phyloP scores from a whole-genome alignment of 92 coral and sea anemone species.

The Palythoa grandiflora region DNA sequence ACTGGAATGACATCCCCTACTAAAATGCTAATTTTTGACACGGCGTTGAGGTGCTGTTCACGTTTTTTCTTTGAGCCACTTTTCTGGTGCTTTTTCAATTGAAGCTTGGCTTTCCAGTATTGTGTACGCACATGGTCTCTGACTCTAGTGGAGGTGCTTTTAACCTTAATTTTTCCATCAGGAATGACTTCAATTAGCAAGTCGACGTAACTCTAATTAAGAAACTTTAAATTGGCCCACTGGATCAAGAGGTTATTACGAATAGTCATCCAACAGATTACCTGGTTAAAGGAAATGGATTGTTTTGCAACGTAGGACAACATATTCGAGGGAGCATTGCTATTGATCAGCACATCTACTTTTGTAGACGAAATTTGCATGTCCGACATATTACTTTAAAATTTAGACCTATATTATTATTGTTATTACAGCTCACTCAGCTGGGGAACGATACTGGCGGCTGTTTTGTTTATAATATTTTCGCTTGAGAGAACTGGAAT shows the following conservation, averaged over 20 bases:
- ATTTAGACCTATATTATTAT: neutral
- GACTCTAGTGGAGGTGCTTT: constrained; percentile 39
- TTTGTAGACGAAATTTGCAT: constrained; percentile 12
- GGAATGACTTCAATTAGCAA: constrained; percentile 52
- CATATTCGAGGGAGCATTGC: constrained; percentile 19
- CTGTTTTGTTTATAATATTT: neutral
- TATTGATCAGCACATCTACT: constrained; percentile 11
- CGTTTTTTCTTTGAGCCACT: constrained; percentile 28
- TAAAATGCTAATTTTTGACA: constrained; percentile 26
- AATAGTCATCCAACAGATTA: constrained; percentile 44
- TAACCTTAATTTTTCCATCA: constrained; percentile 38
- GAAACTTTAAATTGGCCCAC: constrained; percentile 16
- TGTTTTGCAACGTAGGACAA: constrained; percentile 10
- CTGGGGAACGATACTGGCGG: neutral
- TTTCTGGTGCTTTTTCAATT: constrained; percentile 6
- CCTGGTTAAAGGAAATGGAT: constrained; percentile 5
- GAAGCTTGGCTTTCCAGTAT: neutral
- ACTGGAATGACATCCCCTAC: neutral
- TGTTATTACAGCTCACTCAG: neutral
- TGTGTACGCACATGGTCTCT: constrained; percentile 15
- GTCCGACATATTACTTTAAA: constrained; percentile 1
- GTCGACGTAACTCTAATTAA: constrained; percentile 33
- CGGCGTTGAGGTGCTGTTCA: neutral
- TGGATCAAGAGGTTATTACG: constrained; percentile 39
- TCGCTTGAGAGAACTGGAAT: neutral